These are phyloP conservation scores for Conopomorpha cramerella DNA, from an alignment of 1,140 invertebrate species.

Conservation along the genomic window DNA sequence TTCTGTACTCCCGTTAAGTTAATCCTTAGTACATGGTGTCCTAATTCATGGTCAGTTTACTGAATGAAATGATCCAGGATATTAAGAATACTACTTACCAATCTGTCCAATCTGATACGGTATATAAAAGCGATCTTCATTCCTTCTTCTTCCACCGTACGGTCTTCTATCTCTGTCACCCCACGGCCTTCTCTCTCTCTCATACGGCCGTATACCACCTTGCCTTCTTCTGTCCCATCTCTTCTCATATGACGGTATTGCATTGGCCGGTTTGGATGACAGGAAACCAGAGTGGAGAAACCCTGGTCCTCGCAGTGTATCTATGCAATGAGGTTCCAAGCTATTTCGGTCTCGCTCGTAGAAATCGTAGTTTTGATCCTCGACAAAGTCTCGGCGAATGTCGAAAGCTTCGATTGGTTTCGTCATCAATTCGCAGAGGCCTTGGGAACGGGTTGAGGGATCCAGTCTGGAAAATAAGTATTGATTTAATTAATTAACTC, in stretches of 20 bases:
- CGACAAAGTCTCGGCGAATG: constrained; percentile 63
- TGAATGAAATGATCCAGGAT: no score
- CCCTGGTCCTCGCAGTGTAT: constrained; percentile 31
- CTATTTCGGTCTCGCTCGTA: constrained; percentile 73
- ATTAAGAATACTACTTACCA: neutral
- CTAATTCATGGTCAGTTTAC: no score
- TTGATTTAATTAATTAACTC: no score
- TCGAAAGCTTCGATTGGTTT: constrained; percentile 70
- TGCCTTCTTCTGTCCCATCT: neutral
- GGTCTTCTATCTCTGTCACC: constrained; percentile 21
- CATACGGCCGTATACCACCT: constrained; percentile 7
- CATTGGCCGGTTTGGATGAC: constrained; percentile 30
- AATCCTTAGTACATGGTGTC: no score
- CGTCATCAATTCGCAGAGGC: constrained; percentile 75
- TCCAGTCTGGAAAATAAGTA: constrained; percentile 66
- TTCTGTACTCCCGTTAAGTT: no score
- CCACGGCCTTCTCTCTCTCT: no score
- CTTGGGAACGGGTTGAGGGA: constrained; percentile 64
- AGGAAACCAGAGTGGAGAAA: constrained; percentile 41
- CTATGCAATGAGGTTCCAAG: constrained; percentile 45
- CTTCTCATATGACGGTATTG: constrained; percentile 1
- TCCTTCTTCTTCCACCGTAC: constrained; percentile 16
- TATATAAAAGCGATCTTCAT: constrained; percentile 33
- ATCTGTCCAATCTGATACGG: constrained; percentile 49
- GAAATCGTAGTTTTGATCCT: constrained; percentile 76